Evolutionary conservation across 1,140 invertebrate genomes (phyloP), one percentile per base, ranked within the genome.

Genomic region (Branchinecta lynchi): DNA sequence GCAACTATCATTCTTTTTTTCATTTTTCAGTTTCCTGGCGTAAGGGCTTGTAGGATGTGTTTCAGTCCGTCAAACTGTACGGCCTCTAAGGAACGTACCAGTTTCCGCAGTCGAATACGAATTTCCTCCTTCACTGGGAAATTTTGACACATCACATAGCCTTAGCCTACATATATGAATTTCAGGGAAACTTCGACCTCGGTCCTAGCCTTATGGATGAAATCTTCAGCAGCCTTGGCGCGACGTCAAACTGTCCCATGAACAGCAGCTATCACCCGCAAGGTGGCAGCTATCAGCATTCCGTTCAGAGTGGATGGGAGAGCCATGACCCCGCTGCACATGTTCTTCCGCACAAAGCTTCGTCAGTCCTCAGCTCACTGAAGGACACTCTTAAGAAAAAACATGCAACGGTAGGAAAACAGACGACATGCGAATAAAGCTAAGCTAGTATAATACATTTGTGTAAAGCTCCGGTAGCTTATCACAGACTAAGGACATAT

Each of bases 151-250:
- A 32, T 32, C 32, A 5, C 32, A 32, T 1, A n/a, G n/a, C n/a
- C n/a, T n/a, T n/a, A n/a, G n/a, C n/a, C 5, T 32, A 32, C 32
- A 32, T 32, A 3, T 32, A 32, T 32, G n/a, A 32, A 32, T 6
- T 60, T 15, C 75, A 86, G 85, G 86, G 84, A 78, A 85, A 87
- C 66, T 87, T 91, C 71, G 93, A 97, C 79, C 88, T 96, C 75
- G 92, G 92, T 12, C 89, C 93, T 8, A 96, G 92, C 72, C 80
- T 98, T 45, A 82, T 96, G 75, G 93, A 95, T 76, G 94, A 97
- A 80, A 91, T 96, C 80, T 90, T 97, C 74, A 68, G 68, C 43
- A 74, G 88, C 87, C 17, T 78, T 91, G 68, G 83, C 82, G 75
- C 78, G 74, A 60, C 71, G 65, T 45, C 66, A 21, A 6, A 44